Percentiles rank a stretch among this genome's conserved stretches.
Conservation (phyloP, 2,113 vertebrate species). For the Cercocebus atys region DNA sequence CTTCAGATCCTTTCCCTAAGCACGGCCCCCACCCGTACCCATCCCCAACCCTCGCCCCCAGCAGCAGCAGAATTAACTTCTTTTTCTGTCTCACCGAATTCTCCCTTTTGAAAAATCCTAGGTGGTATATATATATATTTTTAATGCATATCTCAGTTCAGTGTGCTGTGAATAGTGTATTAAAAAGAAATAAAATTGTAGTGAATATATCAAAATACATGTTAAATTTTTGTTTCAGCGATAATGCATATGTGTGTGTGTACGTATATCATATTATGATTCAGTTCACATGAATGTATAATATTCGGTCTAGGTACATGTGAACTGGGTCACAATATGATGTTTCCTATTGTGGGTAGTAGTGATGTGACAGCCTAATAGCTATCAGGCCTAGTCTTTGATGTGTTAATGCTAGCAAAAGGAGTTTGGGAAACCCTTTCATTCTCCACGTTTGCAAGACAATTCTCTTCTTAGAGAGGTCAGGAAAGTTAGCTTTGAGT, state of each 20-base stretch:
- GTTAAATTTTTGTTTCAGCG: conserved; percentile 31
- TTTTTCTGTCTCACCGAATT: conserved; percentile 39
- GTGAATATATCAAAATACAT: neutral
- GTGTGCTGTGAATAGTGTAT: neutral
- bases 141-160: neutral
- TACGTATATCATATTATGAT: neutral
- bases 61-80: neutral
- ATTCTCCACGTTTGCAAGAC: conserved; percentile 52
- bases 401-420: conserved; percentile 64
- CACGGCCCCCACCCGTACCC: neutral
- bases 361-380: conserved; percentile 18
- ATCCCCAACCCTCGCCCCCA: neutral
- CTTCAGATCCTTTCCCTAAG: neutral
- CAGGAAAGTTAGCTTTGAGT: conserved; percentile 59
- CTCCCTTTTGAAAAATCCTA: conserved; percentile 32
- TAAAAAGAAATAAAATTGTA: conserved; percentile 53
- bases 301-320: neutral
- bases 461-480: conserved; percentile 64
- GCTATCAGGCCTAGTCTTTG: conserved; percentile 54
- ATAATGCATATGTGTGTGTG: neutral
- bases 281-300: too few species aligned
- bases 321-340: conserved; percentile 37
- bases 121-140: neutral
- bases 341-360: conserved; percentile 36
- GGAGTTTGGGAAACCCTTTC: conserved; percentile 46